A percentile compares a stretch with the other conserved stretches of the same genome.
phyloP scores from a whole-genome alignment of 53 echinoderm and acorn worm species.

The Astropecten irregularis region DNA sequence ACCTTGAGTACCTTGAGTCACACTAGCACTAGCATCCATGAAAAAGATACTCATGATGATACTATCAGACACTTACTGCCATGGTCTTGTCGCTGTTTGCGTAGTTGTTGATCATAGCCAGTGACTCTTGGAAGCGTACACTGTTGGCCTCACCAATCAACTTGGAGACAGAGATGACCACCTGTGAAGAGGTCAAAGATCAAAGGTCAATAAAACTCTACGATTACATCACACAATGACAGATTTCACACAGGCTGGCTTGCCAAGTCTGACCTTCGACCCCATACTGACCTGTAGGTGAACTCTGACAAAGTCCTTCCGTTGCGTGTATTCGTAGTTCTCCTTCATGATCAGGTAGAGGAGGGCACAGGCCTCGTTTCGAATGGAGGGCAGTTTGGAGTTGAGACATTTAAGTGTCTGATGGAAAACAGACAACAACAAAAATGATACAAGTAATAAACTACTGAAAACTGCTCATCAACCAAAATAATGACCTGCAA shows the following conservation, averaged over 20 bases:
- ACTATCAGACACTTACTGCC: conserved; percentile 59
- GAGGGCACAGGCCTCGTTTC: conserved; percentile 92
- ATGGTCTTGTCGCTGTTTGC: conserved; percentile 96
- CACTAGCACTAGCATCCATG: no score
- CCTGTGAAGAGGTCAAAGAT: conserved; percentile 56
- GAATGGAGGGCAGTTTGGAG: conserved; percentile 72
- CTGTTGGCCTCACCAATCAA: conserved; percentile 95
- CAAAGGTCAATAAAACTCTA: neutral
- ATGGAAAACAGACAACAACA: neutral
- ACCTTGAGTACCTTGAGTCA: no score
- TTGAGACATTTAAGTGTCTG: conserved; percentile 93
- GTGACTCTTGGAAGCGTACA: conserved; percentile 90
- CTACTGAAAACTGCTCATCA: no score
- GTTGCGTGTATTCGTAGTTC: conserved; percentile 85
- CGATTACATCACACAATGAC: neutral
- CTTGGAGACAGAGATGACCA: conserved; percentile 93
- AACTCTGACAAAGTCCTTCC: conserved; percentile 94
- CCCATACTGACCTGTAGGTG: conserved; percentile 95
- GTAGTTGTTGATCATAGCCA: conserved; percentile 97
- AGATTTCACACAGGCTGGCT: no score
- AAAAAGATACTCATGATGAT: no score
- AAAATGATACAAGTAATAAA: no score
- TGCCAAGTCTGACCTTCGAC: no score
- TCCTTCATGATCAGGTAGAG: conserved; percentile 97
- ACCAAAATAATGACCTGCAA: no score